Base-by-base conservation (phyloP, 2,113 vertebrate species). In the Crotalus horridus region DNA sequence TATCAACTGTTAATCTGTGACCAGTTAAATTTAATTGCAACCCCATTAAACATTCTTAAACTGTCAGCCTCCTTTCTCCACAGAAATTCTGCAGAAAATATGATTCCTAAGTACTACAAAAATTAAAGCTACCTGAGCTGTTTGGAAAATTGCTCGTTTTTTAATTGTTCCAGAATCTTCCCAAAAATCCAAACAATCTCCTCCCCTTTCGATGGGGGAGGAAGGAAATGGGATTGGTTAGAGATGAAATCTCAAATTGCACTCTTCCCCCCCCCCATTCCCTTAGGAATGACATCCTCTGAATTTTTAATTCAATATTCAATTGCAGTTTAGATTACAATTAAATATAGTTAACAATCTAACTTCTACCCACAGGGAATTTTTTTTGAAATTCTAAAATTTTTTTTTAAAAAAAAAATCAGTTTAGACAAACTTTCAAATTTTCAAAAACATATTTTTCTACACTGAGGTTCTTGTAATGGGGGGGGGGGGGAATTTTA, bases 371-470 rank as follows among this genome's bases (percentile, higher is more conserved):
- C 8, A 55, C 88, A 24, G 33, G 88, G 0, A 81, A 39, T 94
- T 85, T 93, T 94, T 96, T 87, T 26, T 69, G 46, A 69, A 92
- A 92, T 92, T 89, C 87, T 81, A 54, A 92, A 26, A 56, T 92
- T 74, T 91, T 90, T 91, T 90, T 24, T 85, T 26, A 23, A 85
- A 89, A 43, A 85, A 96, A 97, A 97, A 97, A 96, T 96, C 89
- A 90, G 93, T 94, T 94, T 6, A 2, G 55, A 89, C 90, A 85
- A 94, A 95, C 95, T 96, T 97, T 95, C 61, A 8, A 54, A 92
- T 95, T 94, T 94, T 91, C 24, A 4, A 56, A 91, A 95, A 94
- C 88, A 87, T 90, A 89, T 12, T 81, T 81, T 17, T 86, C 58
- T 74, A 13, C 87, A 95, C 93, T 96, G 92, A 87, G 86, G 85